These are phyloP conservation scores for Gavialis gangeticus DNA, from an alignment of 2,113 vertebrate species.

Conservation along the genomic window DNA sequence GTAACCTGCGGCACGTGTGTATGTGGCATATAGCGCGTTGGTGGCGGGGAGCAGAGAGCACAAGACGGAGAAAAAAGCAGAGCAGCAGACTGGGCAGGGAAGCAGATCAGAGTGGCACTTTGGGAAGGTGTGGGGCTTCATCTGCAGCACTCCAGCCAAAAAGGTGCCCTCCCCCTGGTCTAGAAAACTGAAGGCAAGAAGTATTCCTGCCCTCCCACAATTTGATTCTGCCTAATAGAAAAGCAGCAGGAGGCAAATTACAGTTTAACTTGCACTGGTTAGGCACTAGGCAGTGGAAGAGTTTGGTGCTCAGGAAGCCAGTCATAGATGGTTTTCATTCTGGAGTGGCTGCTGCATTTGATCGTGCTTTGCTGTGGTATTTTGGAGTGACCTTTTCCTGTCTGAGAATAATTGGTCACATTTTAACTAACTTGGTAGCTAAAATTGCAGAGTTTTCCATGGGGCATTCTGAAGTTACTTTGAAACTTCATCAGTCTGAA, in stretches of 20 bases:
- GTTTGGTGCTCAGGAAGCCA: not conserved
- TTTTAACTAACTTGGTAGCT: not conserved
- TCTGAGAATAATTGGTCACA: not conserved
- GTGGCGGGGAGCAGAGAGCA: too few species aligned
- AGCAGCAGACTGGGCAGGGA: too few species aligned
- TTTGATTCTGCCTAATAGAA: not conserved
- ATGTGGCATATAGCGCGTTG: too few species aligned
- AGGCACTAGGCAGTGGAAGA: fast-evolving
- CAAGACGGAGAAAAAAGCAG: too few species aligned
- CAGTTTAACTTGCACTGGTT: not conserved
- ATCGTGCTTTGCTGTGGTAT: not conserved
- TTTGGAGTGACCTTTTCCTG: not conserved
- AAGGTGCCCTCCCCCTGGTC: too few species aligned
- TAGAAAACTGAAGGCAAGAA: not conserved
- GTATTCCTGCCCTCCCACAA: not conserved
- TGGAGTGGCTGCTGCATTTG: not conserved
- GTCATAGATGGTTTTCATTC: not conserved
- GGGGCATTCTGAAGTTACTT: not conserved
- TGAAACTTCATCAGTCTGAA: not conserved
- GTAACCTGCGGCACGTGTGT: too few species aligned
- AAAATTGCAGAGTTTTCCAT: not conserved
- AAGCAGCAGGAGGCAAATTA: not conserved
- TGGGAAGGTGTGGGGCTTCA: too few species aligned
- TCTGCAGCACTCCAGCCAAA: too few species aligned
- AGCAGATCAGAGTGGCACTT: too few species aligned